Base-by-base conservation (phyloP, 2,113 vertebrate genomes). In the Grammomys dolichurus region DNA sequence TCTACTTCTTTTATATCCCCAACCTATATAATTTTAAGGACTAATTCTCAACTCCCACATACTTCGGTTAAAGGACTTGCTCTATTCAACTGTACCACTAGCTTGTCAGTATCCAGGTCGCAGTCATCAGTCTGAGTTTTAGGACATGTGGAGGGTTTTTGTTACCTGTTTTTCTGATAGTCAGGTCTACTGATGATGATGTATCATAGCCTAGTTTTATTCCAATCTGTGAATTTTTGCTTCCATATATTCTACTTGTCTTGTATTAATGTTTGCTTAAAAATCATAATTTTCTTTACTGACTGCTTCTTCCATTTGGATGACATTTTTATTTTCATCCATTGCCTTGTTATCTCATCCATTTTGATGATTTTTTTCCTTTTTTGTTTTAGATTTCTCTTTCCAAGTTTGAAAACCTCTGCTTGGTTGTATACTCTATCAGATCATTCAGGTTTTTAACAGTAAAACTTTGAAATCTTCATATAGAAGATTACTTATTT, bases 31-130 rank as follows among this genome's bases (percentile, higher is more conserved):
- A 46, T 12, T 76, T 24, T 46, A 43, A 76, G 20, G 3, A 12
- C n/a, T 76, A 46, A 76, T 76, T 76, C 36, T 76, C 22, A 46
- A 28, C 14, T 76, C 22, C 22, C 36, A 58, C 16, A 89, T 88
- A 67, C 48, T 89, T 93, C 58, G 46, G 77, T 77, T 87, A 82
- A 89, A 95, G 89, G 36, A 92, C 51, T 82, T 22, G 81, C 69
- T 90, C 65, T 67, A 14, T 51, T 95, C 51, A 81, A 48, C 43
- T 73, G 89, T 1, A 87, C 43, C n/a, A n/a, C 7, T 3, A 73
- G 17, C 70, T 72, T 72, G 36, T 72, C 36, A 72, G 70, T 73
- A 22, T 40, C n/a, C 17, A 40, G 19, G 8, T 20, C 70, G 1
- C 8, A n/a, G 8, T 40, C 8, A 73, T 9, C 2, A 73, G n/a